A percentile compares a stretch with the other conserved stretches of the same genome.
Evolutionary conservation across 2,113 vertebrate species (phyloP).

Genomic region (Phoxinus phoxinus): DNA sequence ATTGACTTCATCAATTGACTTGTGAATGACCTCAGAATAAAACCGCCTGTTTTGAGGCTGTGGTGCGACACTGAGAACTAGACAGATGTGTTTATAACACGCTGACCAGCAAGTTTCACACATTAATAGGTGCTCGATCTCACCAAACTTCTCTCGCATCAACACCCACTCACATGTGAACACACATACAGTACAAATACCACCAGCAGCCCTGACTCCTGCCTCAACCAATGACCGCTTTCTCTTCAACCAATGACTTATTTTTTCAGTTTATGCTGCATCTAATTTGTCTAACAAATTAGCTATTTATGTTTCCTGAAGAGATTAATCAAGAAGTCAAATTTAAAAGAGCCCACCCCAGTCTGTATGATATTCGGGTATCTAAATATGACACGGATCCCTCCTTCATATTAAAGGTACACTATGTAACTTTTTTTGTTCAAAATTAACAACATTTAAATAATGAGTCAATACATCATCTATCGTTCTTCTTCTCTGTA

Average conservation of each 20-base stretch:
- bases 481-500: too few species aligned
- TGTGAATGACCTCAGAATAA: neutral
- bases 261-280: neutral
- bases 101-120: conserved; percentile 16
- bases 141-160: neutral
- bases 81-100: conserved; percentile 20
- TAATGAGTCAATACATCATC: too few species aligned
- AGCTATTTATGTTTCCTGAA: neutral
- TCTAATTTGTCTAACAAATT: neutral
- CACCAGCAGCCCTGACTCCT: neutral
- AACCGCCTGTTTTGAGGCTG: neutral
- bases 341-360: neutral
- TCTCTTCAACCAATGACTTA: neutral
- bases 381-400: too few species aligned
- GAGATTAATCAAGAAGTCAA: neutral
- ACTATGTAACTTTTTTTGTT: too few species aligned
- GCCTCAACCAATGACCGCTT: conserved; percentile 2
- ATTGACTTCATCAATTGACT: neutral
- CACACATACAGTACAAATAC: neutral
- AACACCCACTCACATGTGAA: conserved; percentile 34
- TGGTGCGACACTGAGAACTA: neutral
- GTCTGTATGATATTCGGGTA: too few species aligned
- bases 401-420: too few species aligned
- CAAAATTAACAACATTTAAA: too few species aligned
- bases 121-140: neutral